Evolutionary conservation across 2,113 vertebrate species (phyloP).

Genomic region (Psittacus erithacus): DNA sequence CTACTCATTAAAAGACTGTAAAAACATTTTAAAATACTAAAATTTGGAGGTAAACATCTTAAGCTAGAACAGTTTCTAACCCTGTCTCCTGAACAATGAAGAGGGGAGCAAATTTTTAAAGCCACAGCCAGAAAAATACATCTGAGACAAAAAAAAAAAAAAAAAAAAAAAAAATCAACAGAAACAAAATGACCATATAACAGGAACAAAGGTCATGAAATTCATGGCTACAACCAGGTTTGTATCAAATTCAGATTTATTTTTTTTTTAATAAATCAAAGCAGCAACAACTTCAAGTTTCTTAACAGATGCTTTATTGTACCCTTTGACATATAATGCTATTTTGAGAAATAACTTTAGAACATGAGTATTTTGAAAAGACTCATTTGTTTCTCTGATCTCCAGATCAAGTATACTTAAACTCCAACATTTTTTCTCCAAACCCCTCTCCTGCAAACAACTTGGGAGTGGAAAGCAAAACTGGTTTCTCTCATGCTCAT

Average conservation of each 20-base stretch:
- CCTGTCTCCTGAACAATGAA: background rate
- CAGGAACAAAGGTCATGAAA: background rate
- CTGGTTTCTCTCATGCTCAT: background rate
- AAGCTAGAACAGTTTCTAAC: background rate
- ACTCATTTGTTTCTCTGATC: background rate
- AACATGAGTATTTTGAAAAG: constrained; percentile 9
- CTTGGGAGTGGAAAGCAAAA: constrained; percentile 8
- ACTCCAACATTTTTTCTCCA: background rate
- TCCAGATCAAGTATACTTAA: background rate
- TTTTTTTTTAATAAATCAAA: background rate
- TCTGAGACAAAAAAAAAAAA: background rate
- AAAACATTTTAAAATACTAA: background rate
- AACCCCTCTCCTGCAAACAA: background rate
- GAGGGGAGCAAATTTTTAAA: background rate
- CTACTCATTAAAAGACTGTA: background rate
- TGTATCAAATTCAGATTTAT: background rate
- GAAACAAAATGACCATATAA: background rate
- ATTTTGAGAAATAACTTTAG: constrained; percentile 6
- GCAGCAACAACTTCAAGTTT: background rate
- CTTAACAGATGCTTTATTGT: background rate
- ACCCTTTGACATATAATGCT: background rate
- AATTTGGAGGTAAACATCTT: background rate
- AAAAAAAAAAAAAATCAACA: too few relatives aligned
- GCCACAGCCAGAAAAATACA: background rate
- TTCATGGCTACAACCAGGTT: background rate